phyloP scores from a whole-genome alignment of 2,113 vertebrate genomes.

The Ranitomeya imitator region DNA sequence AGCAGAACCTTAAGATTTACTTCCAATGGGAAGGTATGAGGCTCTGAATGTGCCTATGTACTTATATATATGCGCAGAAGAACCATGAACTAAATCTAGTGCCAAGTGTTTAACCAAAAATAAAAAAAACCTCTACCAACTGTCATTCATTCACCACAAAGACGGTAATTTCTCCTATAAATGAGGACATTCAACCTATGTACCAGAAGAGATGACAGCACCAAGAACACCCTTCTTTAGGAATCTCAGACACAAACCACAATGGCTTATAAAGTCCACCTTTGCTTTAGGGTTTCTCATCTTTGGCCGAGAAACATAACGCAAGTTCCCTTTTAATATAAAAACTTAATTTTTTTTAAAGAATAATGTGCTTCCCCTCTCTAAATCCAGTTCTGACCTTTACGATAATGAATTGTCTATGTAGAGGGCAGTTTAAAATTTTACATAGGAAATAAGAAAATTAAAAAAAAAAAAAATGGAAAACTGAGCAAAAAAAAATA shows the following conservation, averaged over 20 bases:
- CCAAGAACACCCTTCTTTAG: constrained; percentile 36
- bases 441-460: constrained; percentile 51
- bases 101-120: not conserved
- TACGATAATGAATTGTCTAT: constrained; percentile 52
- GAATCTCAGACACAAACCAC: constrained; percentile 44
- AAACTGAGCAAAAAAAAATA: constrained; percentile 12
- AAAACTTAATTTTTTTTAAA: constrained; percentile 43
- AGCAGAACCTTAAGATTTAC: not conserved
- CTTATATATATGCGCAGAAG: not conserved
- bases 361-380: constrained; percentile 44
- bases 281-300: constrained; percentile 48
- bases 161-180: constrained; percentile 27
- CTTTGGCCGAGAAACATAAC: constrained; percentile 52
- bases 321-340: constrained; percentile 57
- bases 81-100: constrained; percentile 17
- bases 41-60: constrained; percentile 19
- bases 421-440: constrained; percentile 47
- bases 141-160: constrained; percentile 36
- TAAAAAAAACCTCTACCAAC: constrained; percentile 31
- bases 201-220: constrained; percentile 48
- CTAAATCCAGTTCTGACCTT: constrained; percentile 56
- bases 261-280: constrained; percentile 54
- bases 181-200: constrained; percentile 49
- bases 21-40: constrained; percentile 15
- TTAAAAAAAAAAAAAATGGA: not conserved